Evolutionary conservation across 2,113 vertebrate genomes (phyloP).

Genomic region (Psittacula cyanocephala): DNA sequence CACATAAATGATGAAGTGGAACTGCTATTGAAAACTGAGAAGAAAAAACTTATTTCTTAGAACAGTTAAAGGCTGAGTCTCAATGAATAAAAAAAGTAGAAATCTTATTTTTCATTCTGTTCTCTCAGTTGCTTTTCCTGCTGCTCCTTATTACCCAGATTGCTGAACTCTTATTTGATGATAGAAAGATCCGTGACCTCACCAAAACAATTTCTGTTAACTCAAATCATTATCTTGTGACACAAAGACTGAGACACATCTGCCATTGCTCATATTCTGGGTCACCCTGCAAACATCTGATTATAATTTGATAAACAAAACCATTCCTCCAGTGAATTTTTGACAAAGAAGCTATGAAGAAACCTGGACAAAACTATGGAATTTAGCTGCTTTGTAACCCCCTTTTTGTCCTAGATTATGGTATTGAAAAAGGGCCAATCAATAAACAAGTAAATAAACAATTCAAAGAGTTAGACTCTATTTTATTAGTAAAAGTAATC

Average conservation of each 20-base stretch:
- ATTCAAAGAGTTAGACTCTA: background rate
- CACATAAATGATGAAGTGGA: background rate
- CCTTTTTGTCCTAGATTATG: background rate
- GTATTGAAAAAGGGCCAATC: background rate
- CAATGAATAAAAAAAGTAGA: constrained; percentile 14
- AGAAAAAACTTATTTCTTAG: constrained; percentile 30
- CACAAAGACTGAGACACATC: constrained; percentile 11
- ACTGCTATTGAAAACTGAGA: background rate
- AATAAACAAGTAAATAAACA: background rate
- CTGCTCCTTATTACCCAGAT: constrained; percentile 57
- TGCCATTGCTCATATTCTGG: constrained; percentile 31
- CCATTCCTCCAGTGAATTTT: constrained; percentile 38
- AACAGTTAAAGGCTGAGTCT: constrained; percentile 25
- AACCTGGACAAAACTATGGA: background rate
- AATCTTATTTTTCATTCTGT: background rate
- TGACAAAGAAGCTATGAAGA: background rate
- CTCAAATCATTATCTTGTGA: constrained; percentile 21
- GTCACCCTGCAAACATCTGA: constrained; percentile 56
- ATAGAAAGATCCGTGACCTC: background rate
- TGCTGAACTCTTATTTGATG: constrained; percentile 28
- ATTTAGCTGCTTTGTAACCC: background rate
- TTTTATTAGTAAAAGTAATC: background rate
- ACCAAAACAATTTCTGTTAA: constrained; percentile 37
- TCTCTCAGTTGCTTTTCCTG: constrained; percentile 29
- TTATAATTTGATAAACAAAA: constrained; percentile 54